These are phyloP conservation scores for Myodes glareolus DNA, from an alignment of 2,113 vertebrate genomes.

Conservation along the genomic window DNA sequence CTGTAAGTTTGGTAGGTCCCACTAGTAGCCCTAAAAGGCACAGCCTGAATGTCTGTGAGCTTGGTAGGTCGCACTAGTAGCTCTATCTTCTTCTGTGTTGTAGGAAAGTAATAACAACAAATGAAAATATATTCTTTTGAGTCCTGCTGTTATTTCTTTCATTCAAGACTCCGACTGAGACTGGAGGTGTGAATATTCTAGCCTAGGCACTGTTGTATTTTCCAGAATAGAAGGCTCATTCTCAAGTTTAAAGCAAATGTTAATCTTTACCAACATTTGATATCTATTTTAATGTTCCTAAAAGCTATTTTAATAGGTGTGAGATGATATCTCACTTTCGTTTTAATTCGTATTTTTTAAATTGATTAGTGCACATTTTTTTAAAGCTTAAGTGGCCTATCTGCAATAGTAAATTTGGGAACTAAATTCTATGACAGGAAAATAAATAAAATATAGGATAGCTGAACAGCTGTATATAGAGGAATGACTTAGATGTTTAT, in stretches of 20 bases:
- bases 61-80: background rate
- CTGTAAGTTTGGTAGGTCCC: background rate
- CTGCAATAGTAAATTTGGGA: background rate
- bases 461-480: background rate
- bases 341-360: background rate
- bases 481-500: background rate
- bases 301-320: background rate
- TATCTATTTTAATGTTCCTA: background rate
- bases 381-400: background rate
- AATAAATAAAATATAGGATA: background rate
- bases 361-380: background rate
- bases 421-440: background rate
- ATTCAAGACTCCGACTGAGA: background rate
- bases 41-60: background rate
- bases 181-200: background rate
- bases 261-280: background rate
- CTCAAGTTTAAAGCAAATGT: background rate
- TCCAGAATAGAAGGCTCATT: background rate
- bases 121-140: slow-evolving; percentile 1
- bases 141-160: background rate
- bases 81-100: background rate
- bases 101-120: slow-evolving; percentile 7
- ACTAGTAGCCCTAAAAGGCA: background rate
- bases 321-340: background rate
- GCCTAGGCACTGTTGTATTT: background rate